A percentile compares a stretch with the other conserved stretches of the same genome.
phyloP scores from a whole-genome alignment of 2,797 vertebrate species.

The Acipenser oxyrinchus region DNA sequence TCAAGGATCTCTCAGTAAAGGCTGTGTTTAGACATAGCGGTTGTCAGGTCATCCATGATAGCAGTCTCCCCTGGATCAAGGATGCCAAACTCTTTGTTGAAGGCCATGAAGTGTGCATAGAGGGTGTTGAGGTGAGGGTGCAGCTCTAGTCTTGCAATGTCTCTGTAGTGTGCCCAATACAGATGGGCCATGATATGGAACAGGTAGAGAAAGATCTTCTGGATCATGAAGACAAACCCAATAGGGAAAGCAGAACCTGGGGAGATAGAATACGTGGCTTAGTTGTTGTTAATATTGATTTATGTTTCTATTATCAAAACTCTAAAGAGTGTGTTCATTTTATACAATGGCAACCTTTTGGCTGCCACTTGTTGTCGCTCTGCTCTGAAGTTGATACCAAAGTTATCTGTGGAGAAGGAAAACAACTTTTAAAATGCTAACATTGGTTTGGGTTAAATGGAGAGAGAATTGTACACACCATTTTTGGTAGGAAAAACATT shows the following conservation, averaged over 20 bases:
- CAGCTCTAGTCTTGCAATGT: slow-evolving; percentile 55
- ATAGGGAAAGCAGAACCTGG: slow-evolving; percentile 59
- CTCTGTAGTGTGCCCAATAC: slow-evolving; percentile 67
- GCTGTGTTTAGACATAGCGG: slow-evolving; percentile 37
- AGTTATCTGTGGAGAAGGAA: too few species aligned
- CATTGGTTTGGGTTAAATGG: too few species aligned
- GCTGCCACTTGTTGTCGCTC: too few species aligned
- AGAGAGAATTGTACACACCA: slow-evolving; percentile 36
- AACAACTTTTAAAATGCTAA: too few species aligned
- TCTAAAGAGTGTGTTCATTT: too few species aligned
- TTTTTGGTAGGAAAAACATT: slow-evolving; percentile 63
- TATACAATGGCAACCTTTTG: too few species aligned
- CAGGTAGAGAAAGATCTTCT: slow-evolving; percentile 68
- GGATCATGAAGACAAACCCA: slow-evolving; percentile 62
- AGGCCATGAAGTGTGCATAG: slow-evolving; percentile 63
- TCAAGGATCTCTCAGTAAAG: too few species aligned
- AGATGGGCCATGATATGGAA: slow-evolving; percentile 72
- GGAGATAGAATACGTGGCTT: background rate
- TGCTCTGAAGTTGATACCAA: too few species aligned
- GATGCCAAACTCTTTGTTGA: slow-evolving; percentile 61
- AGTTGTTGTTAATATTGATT: background rate
- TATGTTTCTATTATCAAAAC: background rate
- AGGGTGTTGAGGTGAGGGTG: slow-evolving; percentile 73
- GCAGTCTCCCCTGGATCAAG: slow-evolving; percentile 59
- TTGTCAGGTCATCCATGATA: slow-evolving; percentile 61